Evolutionary conservation across 53 echinoderm and acorn worm species (phyloP).

Genomic region (Apostichopus leukothele): DNA sequence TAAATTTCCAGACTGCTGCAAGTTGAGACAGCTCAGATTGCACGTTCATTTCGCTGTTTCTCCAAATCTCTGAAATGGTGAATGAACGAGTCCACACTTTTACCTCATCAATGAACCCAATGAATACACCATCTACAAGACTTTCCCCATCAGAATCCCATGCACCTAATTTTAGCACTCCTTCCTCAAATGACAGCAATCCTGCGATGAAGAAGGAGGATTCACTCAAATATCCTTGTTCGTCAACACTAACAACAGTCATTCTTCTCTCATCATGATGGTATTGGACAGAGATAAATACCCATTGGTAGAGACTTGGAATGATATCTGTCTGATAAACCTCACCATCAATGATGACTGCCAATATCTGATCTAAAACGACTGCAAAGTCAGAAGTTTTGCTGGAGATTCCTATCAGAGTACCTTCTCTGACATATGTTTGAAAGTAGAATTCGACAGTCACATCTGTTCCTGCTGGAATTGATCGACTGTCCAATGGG

Average conservation of each 20-base stretch:
- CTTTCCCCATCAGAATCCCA: conserved; percentile 44
- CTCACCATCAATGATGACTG: conserved; percentile 54
- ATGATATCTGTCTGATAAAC: conserved; percentile 63
- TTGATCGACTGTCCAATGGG: conserved; percentile 51
- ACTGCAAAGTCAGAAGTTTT: conserved; percentile 53
- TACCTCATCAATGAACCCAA: conserved; percentile 81
- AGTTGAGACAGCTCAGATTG: conserved; percentile 43
- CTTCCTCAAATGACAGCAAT: conserved; percentile 60
- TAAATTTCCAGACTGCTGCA: conserved; percentile 80
- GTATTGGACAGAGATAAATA: conserved; percentile 72
- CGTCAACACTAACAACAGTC: conserved; percentile 56
- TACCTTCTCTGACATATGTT: not conserved
- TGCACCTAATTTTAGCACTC: conserved; percentile 69
- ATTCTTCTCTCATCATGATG: conserved; percentile 47
- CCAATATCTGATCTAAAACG: conserved; percentile 61
- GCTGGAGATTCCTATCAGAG: conserved; percentile 57
- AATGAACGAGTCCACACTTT: conserved; percentile 73
- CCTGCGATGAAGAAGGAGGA: conserved; percentile 48
- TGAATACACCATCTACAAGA: conserved; percentile 57
- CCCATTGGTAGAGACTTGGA: conserved; percentile 60
- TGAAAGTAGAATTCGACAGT: conserved; percentile 75
- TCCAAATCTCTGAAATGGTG: conserved; percentile 59
- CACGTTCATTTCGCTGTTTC: conserved; percentile 68
- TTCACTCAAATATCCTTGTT: conserved; percentile 52
- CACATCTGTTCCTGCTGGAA: conserved; percentile 48